A percentile compares a stretch with the other conserved stretches of the same genome.
Evolutionary conservation across 2,888 invertebrate genomes (phyloP).

Genomic region (Eretmocerus hayati): DNA sequence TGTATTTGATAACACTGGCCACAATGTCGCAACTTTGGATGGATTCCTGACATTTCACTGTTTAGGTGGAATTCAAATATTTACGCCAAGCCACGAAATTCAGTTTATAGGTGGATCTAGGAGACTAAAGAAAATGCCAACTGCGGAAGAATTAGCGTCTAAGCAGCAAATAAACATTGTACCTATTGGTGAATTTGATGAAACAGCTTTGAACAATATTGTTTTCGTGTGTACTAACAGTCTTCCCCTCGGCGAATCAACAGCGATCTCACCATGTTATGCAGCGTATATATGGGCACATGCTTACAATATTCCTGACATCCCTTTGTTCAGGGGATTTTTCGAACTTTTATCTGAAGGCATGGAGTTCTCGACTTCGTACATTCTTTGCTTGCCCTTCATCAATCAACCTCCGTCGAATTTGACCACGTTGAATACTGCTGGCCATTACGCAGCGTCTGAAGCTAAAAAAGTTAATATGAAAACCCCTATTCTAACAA

Average conservation of each 20-base stretch:
- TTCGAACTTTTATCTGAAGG: background rate
- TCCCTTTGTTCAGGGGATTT: constrained; percentile 1
- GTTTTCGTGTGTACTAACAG: background rate
- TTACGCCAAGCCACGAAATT: background rate
- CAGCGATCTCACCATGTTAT: background rate
- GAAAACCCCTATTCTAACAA: constrained; percentile 24
- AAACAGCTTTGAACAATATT: background rate
- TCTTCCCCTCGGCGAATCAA: background rate
- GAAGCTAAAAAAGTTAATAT: constrained; percentile 14
- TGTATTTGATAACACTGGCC: background rate
- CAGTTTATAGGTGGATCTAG: background rate
- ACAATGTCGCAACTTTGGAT: constrained; percentile 1
- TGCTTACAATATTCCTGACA: background rate
- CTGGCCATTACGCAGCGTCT: background rate
- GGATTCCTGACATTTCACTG: constrained; percentile 9
- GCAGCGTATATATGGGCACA: background rate
- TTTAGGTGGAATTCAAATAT: background rate
- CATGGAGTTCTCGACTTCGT: background rate
- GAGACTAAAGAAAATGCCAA: background rate
- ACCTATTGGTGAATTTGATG: background rate
- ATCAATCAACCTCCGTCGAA: background rate
- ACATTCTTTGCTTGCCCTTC: background rate
- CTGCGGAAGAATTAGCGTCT: background rate
- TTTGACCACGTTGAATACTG: background rate
- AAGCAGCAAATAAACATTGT: background rate